A percentile compares a stretch with the other conserved stretches of the same genome.
Conservation (phyloP, 2,113 vertebrate genomes). For the Aspiorhynchus laticeps region DNA sequence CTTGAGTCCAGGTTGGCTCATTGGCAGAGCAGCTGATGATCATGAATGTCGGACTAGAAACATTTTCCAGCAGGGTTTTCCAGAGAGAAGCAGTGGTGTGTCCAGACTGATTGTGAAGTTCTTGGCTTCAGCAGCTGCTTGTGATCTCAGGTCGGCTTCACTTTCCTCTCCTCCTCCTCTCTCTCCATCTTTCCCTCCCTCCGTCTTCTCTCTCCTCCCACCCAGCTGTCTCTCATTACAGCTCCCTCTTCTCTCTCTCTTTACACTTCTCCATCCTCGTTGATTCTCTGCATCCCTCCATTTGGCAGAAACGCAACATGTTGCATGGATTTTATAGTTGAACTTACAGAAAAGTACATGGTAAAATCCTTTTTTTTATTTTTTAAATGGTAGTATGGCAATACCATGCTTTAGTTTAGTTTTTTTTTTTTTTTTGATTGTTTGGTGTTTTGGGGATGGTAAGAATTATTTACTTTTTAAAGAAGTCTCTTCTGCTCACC, state of each 20-base stretch:
- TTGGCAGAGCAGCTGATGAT: not conserved
- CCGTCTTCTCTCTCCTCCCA: constrained; percentile 15
- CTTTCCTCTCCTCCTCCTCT: constrained; percentile 14
- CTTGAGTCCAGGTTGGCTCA: not conserved
- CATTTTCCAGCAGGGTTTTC: not conserved
- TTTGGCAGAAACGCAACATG: not conserved
- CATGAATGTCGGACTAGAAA: not conserved
- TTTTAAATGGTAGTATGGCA: no score
- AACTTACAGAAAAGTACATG: not conserved
- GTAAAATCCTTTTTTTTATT: not conserved
- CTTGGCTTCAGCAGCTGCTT: not conserved
- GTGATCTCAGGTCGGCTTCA: not conserved
- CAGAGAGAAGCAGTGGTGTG: not conserved
- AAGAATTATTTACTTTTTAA: no score
- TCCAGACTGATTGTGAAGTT: not conserved
- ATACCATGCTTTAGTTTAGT: no score
- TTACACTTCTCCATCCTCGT: not conserved
- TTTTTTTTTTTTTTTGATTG: no score
- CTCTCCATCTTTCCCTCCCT: not conserved
- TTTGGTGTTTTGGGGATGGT: no score
- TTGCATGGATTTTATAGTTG: not conserved
- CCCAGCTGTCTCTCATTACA: constrained; percentile 34
- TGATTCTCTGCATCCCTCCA: not conserved
- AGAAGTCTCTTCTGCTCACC: not conserved
- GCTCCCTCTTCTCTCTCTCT: not conserved